A percentile compares a stretch with the other conserved stretches of the same genome.
These are phyloP conservation scores for Pristionchus pacificus DNA, from an alignment of 1,140 invertebrate species.

Conservation along the genomic window DNA sequence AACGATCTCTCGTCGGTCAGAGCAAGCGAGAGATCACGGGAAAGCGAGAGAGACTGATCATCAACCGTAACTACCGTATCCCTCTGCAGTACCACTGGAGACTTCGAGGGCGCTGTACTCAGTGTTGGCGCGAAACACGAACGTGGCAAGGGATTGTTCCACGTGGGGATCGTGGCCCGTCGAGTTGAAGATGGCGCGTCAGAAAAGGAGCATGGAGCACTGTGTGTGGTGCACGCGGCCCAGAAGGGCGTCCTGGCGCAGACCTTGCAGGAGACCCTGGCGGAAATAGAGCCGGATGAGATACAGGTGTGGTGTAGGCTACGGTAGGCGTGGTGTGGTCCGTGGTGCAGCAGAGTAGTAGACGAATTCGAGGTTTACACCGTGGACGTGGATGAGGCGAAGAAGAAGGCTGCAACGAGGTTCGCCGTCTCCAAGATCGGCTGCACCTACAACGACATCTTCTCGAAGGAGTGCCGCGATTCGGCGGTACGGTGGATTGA, in stretches of 20 bases:
- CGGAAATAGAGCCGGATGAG: neutral
- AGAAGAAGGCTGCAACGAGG: neutral
- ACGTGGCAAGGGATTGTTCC: too few species aligned
- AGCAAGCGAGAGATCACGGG: too few species aligned
- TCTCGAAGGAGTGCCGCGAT: constrained; percentile 22
- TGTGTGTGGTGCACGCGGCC: neutral
- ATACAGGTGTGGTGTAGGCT: neutral
- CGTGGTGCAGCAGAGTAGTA: neutral
- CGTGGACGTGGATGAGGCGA: neutral
- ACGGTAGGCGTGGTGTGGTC: neutral
- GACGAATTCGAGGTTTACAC: neutral
- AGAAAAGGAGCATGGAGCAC: neutral
- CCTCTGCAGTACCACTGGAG: too few species aligned
- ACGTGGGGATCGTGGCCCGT: neutral
- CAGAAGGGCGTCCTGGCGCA: neutral
- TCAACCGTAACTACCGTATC: too few species aligned
- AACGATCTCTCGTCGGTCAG: too few species aligned
- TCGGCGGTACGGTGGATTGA: constrained; percentile 2
- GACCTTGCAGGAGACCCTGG: neutral
- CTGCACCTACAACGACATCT: constrained; percentile 32
- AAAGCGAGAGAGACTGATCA: too few species aligned
- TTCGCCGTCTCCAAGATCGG: constrained; percentile 15
- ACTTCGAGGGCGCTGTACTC: too few species aligned
- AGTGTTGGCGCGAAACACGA: too few species aligned
- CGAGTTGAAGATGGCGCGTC: too few species aligned